These are phyloP conservation scores for Panagrolaimus sp. DNA, from an alignment of 1,140 invertebrate species.

Conservation along the genomic window DNA sequence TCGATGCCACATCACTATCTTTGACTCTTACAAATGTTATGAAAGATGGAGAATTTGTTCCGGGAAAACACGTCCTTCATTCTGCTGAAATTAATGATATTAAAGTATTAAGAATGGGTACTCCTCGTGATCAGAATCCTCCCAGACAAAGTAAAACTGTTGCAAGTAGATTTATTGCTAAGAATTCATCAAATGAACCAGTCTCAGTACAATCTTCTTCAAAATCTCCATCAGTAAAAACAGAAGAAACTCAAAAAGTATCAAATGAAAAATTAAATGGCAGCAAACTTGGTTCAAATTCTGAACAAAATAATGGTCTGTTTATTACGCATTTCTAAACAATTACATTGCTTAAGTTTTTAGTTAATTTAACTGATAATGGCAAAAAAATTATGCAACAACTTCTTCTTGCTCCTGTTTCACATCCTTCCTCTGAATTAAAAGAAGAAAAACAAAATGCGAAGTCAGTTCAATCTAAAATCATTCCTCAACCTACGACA, in stretches of 20 bases:
- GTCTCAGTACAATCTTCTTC: not conserved
- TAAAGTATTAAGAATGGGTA: not conserved
- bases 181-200: not conserved
- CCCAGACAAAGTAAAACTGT: not conserved
- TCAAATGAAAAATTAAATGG: not conserved
- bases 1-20: conserved; percentile 3
- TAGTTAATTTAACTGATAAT: not conserved
- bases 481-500: too few relatives aligned
- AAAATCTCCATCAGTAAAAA: not conserved
- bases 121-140: not conserved
- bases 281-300: too few relatives aligned
- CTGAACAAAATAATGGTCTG: not conserved
- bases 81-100: not conserved
- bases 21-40: conserved; percentile 9
- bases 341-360: not conserved
- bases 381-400: not conserved
- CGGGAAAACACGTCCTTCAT: not conserved
- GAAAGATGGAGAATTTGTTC: conserved; percentile 3
- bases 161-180: not conserved
- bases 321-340: not conserved
- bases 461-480: too few relatives aligned
- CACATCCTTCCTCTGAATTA: not conserved
- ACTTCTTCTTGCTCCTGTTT: not conserved
- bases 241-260: not conserved
- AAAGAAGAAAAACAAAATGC: not conserved